A percentile compares a stretch with the other conserved stretches of the same genome.
Conservation (phyloP, 1,140 invertebrate species). For the Zaprionus camerounensis region DNA sequence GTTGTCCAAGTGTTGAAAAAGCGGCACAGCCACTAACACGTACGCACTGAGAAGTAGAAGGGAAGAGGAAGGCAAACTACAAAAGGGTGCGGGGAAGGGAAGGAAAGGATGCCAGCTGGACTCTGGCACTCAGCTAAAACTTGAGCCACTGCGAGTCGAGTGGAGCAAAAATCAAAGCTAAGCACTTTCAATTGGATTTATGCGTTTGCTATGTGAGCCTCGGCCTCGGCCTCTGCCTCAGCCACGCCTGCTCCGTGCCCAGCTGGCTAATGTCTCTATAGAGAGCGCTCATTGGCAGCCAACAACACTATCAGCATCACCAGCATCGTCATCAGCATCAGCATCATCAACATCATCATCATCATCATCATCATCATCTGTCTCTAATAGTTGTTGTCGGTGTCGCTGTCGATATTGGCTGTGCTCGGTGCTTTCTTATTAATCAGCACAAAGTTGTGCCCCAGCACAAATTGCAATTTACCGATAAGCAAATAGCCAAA, state of each 20-base stretch:
- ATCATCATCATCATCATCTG: not conserved
- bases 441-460: conserved; percentile 77
- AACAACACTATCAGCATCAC: conserved; percentile 2
- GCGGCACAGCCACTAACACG: conserved; percentile 73
- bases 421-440: conserved; percentile 62
- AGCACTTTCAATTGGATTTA: conserved; percentile 83
- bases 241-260: conserved; percentile 27
- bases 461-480: conserved; percentile 66
- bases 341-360: not conserved
- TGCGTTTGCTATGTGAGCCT: conserved; percentile 77
- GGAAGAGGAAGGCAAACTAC: not conserved
- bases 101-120: not conserved
- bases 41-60: conserved; percentile 41
- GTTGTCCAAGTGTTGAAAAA: conserved; percentile 75
- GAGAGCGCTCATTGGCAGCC: not conserved
- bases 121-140: conserved; percentile 1
- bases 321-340: not conserved
- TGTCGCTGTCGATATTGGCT: not conserved
- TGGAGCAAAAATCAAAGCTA: conserved; percentile 78
- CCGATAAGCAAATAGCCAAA: conserved; percentile 81
- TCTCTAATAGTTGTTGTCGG: conserved; percentile 30
- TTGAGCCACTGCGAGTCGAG: conserved; percentile 1
- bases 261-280: conserved; percentile 75
- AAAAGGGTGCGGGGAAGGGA: too few species aligned
- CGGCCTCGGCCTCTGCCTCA: not conserved